Conservation (phyloP, 2,888 invertebrate genomes). For the Rhagophthalmus giganteus region DNA sequence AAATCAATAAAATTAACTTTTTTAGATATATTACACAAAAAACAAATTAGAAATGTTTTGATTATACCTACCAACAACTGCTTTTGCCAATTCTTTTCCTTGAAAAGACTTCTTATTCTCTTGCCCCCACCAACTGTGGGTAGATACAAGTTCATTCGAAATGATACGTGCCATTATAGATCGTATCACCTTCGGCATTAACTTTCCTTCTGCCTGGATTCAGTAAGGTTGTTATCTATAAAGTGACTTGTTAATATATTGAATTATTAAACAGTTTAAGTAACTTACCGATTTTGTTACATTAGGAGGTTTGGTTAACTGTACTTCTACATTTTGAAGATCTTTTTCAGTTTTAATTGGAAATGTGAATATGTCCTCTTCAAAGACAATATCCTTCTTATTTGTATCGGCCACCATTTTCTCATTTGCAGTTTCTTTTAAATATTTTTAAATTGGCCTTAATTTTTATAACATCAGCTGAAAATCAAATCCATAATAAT, state of each 20-base stretch:
- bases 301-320: background rate
- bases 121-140: background rate
- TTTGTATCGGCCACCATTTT: too few relatives aligned
- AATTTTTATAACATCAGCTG: slow-evolving; percentile 1
- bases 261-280: too few relatives aligned
- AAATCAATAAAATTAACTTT: too few relatives aligned
- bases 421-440: background rate
- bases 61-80: slow-evolving; percentile 1
- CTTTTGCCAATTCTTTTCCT: background rate
- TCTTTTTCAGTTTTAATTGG: slow-evolving; percentile 1
- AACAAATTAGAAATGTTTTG: too few relatives aligned
- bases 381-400: background rate
- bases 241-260: too few relatives aligned
- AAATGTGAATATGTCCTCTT: background rate
- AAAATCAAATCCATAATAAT: background rate
- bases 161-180: background rate
- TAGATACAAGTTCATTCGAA: background rate
- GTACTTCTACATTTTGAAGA: background rate
- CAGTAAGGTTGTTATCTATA: background rate
- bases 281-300: background rate
- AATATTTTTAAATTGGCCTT: background rate
- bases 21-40: too few relatives aligned
- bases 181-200: background rate
- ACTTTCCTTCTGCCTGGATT: slow-evolving; percentile 3
- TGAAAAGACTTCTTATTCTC: background rate